Evolutionary conservation across 2,113 vertebrate genomes (phyloP).

Genomic region (Microcebus lehilahytsara): DNA sequence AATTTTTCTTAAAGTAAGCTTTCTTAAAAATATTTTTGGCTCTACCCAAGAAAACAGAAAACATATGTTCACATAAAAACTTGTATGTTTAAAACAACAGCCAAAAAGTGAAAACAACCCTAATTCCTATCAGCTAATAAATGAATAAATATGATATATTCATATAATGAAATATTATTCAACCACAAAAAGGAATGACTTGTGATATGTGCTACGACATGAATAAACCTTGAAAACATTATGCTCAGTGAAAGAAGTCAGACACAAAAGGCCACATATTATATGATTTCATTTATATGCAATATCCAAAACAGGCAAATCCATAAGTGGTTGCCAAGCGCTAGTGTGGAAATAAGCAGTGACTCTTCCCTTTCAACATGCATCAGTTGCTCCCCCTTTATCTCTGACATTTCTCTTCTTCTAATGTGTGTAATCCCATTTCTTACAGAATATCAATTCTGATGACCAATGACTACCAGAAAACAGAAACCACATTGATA

Average conservation of each 20-base stretch:
- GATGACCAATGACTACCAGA: background rate
- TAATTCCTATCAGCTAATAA: background rate
- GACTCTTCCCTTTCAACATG: background rate
- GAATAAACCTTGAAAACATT: background rate
- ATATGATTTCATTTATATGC: background rate
- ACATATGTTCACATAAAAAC: background rate
- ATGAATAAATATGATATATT: background rate
- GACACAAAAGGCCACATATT: background rate
- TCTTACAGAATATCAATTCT: background rate
- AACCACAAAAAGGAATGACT: background rate
- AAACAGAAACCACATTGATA: background rate
- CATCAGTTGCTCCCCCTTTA: background rate
- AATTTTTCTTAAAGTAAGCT: background rate
- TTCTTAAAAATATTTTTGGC: constrained; percentile 38
- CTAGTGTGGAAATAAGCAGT: background rate
- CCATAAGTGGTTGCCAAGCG: background rate
- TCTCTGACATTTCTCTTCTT: background rate
- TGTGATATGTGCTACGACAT: background rate
- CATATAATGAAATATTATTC: background rate
- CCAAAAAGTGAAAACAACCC: background rate
- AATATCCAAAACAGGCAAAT: background rate
- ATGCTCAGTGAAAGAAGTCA: background rate
- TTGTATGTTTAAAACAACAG: background rate
- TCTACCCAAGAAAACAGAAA: background rate
- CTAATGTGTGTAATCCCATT: background rate